Evolutionary conservation across 2,888 invertebrate genomes (phyloP).

Genomic region (Megamerina dolium): DNA sequence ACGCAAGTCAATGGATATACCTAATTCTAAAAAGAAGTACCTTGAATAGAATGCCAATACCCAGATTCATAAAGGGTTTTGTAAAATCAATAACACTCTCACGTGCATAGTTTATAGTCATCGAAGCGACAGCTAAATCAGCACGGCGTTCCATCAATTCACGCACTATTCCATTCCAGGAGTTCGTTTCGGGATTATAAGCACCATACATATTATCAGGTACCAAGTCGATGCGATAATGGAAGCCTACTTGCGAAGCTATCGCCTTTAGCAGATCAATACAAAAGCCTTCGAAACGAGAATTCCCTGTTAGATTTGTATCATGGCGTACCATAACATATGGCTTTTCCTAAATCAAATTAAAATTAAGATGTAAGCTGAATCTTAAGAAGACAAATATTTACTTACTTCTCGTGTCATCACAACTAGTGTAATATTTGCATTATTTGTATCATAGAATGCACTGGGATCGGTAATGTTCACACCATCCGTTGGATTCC

Average conservation of each 20-base stretch:
- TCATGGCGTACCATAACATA: constrained; percentile 87
- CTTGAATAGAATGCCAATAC: constrained; percentile 93
- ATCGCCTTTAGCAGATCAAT: constrained; percentile 81
- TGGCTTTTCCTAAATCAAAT: constrained; percentile 66
- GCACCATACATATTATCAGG: constrained; percentile 88
- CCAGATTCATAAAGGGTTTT: constrained; percentile 96
- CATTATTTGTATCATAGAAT: constrained; percentile 73
- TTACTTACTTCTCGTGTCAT: constrained; percentile 74
- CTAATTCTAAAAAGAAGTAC: constrained; percentile 51
- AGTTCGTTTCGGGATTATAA: constrained; percentile 76
- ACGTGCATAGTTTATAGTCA: constrained; percentile 95
- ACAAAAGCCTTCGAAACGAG: constrained; percentile 85
- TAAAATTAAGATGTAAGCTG: constrained; percentile 5
- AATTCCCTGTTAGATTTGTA: constrained; percentile 79
- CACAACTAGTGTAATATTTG: constrained; percentile 83
- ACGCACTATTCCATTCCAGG: constrained; percentile 86
- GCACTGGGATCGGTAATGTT: constrained; percentile 79
- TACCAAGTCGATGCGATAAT: constrained; percentile 75
- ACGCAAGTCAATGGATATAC: not conserved
- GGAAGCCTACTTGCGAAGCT: constrained; percentile 77
- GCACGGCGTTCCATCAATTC: constrained; percentile 86
- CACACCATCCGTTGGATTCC: constrained; percentile 70
- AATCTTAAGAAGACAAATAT: not conserved
- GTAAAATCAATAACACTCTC: constrained; percentile 91
- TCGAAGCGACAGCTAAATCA: constrained; percentile 91